phyloP scores from a whole-genome alignment of 2,113 vertebrate genomes.

The Gymnogyps californianus region DNA sequence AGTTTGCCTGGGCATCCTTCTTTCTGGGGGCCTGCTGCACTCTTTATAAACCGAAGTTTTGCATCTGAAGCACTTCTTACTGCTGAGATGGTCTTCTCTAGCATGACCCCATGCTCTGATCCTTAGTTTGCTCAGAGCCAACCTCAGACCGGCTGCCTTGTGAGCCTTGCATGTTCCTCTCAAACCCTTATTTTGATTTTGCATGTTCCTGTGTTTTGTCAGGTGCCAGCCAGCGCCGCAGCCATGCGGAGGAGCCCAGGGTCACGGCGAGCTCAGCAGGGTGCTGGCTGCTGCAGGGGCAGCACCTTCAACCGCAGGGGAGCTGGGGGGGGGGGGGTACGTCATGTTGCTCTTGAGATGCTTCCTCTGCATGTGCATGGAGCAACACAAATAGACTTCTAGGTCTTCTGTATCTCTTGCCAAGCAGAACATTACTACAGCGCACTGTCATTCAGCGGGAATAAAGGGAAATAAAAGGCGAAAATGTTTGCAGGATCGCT shows the following conservation, averaged over 20 bases:
- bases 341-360: not conserved
- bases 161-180: not conserved
- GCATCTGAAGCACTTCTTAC: not conserved
- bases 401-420: not conserved
- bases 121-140: not conserved
- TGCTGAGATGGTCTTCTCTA: not conserved
- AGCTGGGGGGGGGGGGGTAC: not conserved
- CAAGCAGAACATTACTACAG: not conserved
- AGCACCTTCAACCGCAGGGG: not conserved
- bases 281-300: not conserved
- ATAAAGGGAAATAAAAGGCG: not conserved
- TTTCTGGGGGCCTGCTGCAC: not conserved
- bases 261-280: not conserved
- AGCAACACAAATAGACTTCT: not conserved
- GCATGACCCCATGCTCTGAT: not conserved
- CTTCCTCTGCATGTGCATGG: not conserved
- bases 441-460: not conserved
- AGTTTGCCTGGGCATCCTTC: not conserved
- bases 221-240: not conserved
- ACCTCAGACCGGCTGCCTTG: not conserved
- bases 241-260: fast-evolving
- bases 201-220: fast-evolving
- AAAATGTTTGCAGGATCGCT: not conserved
- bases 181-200: not conserved
- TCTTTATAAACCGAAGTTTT: not conserved